Evolutionary conservation across 1,140 invertebrate species (phyloP), one percentile per base, ranked within the genome.

Genomic region (Drosophila elegans): DNA sequence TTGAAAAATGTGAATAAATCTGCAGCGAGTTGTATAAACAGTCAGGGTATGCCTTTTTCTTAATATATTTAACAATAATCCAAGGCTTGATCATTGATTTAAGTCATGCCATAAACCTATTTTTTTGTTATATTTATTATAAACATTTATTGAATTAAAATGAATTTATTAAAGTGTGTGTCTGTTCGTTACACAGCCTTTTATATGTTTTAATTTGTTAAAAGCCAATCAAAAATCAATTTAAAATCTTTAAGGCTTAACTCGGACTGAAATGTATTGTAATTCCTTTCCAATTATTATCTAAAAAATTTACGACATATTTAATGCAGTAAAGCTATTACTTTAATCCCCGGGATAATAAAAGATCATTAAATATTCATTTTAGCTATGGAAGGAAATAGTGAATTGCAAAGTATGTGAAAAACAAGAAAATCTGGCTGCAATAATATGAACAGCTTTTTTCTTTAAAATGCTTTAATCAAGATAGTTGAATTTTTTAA

Each of bases 401-500:
- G 21, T 25, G 10, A 25, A 25, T 25, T 3, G 0, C 12, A 11
- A 6, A 42, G 6, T 39, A 10, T 16, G 16, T 59, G 39, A 42
- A 56, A 52, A 38, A 60, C 29, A 32, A 53, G 51, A 72, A 55
- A 42, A 39, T 11, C 16, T 45, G 52, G n/a, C n/a, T 27, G 21
- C 25, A 27, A 52, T 44, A 54, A 59, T 38, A 64, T 21, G n/a
- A 56, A 61, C 66, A 67, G 46, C 39, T 29, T 13, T 16, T n/a
- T 21, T 2, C 11, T 11, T 36, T 36, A 36, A 12, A 5, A 34
- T 46, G 51, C 75, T 72, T 83, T 83, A 78, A 75, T 78, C 71
- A 66, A 66, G 66, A 16, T 39, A 63, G 68, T 64, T 72, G 42
- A 38, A 68, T 82, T 78, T 85, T 82, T 72, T 4, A 75, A 82